A percentile compares a stretch with the other conserved stretches of the same genome.
phyloP scores from a whole-genome alignment of 1,140 invertebrate genomes.

The Drosophila kepulauana region DNA sequence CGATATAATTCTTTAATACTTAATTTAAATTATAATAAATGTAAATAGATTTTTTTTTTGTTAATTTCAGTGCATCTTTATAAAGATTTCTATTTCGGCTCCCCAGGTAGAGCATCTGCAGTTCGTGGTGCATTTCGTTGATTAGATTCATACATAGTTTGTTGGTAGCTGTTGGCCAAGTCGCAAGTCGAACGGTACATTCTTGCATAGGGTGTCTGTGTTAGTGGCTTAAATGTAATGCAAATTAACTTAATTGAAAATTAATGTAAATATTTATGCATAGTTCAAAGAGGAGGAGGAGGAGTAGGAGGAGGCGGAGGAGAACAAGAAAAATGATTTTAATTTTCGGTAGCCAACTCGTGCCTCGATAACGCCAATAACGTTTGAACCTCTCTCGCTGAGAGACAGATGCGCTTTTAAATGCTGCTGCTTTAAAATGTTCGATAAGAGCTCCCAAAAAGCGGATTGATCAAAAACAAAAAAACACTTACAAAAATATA shows the following conservation, averaged over 20 bases:
- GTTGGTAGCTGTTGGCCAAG: not conserved
- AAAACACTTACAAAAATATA: not conserved
- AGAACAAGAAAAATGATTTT: slow-evolving; percentile 42
- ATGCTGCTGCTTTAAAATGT: slow-evolving; percentile 53
- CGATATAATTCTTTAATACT: too few species aligned
- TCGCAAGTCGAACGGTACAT: slow-evolving; percentile 36
- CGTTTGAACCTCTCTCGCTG: not conserved
- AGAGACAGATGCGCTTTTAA: slow-evolving; percentile 73
- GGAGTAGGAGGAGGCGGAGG: not conserved
- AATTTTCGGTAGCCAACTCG: slow-evolving; percentile 69
- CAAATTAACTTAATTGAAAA: slow-evolving; percentile 79
- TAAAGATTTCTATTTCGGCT: too few species aligned
- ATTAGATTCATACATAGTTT: not conserved
- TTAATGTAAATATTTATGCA: slow-evolving; percentile 76
- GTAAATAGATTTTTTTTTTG: too few species aligned
- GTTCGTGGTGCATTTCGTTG: not conserved
- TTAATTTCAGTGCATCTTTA: too few species aligned
- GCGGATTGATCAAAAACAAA: slow-evolving; percentile 46
- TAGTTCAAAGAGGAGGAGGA: slow-evolving; percentile 4
- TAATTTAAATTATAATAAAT: too few species aligned
- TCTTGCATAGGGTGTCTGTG: slow-evolving; percentile 33
- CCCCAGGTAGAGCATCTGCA: not conserved
- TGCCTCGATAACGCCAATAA: slow-evolving; percentile 53
- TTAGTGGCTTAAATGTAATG: slow-evolving; percentile 55
- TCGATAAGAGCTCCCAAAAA: slow-evolving; percentile 54